Conservation (phyloP, 2,113 vertebrate genomes). For the Alaudala cheleensis region DNA sequence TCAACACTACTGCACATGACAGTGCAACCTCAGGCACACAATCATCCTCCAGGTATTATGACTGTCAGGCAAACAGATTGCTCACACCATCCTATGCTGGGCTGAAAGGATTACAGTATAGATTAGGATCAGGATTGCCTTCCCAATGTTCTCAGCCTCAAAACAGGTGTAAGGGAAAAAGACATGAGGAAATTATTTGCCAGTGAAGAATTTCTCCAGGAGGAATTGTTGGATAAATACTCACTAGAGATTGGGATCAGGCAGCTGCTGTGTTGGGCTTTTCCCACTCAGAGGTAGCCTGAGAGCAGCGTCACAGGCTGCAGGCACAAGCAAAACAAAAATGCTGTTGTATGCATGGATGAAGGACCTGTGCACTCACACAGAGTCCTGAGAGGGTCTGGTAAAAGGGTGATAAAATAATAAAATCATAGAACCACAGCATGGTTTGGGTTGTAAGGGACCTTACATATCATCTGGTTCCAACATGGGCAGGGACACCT, state of each 20-base stretch:
- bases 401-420: background rate
- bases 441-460: background rate
- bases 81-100: background rate
- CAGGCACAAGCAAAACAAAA: background rate
- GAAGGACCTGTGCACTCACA: background rate
- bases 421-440: background rate
- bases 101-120: constrained; percentile 10
- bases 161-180: constrained; percentile 34
- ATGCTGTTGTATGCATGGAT: background rate
- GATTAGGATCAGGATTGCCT: constrained; percentile 43
- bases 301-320: background rate
- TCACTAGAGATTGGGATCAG: constrained; percentile 3
- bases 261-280: background rate
- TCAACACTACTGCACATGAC: background rate
- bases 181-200: background rate
- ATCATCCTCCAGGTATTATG: background rate
- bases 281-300: background rate
- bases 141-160: constrained; percentile 15
- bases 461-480: background rate
- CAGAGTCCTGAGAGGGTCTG: background rate
- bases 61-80: background rate
- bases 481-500: background rate
- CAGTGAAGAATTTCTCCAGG: background rate
- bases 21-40: background rate
- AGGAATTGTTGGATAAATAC: constrained; percentile 20